Evolutionary conservation across 1,140 invertebrate species (phyloP).

Genomic region (Leucophenga varia): DNA sequence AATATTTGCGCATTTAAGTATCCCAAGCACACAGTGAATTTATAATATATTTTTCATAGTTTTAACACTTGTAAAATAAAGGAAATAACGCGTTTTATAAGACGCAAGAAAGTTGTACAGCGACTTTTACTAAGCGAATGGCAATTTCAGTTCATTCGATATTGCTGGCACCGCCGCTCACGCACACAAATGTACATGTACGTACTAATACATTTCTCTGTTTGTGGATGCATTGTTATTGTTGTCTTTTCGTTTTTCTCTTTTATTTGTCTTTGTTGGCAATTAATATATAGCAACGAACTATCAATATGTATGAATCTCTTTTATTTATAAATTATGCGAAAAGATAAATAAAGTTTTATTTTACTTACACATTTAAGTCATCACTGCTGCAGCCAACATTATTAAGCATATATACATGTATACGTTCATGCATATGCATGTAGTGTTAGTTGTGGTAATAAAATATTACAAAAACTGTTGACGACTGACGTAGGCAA

Average conservation of each 20-base stretch:
- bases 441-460: too few species aligned
- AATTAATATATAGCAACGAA: background rate
- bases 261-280: too few species aligned
- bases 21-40: background rate
- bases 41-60: background rate
- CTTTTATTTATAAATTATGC: too few species aligned
- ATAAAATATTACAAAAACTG: too few species aligned
- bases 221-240: background rate
- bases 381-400: slow-evolving; percentile 31
- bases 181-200: too few species aligned
- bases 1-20: background rate
- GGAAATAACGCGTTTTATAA: background rate
- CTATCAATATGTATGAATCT: slow-evolving; percentile 17
- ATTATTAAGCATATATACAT: slow-evolving; percentile 25
- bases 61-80: background rate
- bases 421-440: background rate
- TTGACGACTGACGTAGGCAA: too few species aligned
- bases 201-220: background rate
- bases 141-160: background rate
- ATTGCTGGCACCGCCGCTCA: too few species aligned
- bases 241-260: too few species aligned
- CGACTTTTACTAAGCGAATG: background rate
- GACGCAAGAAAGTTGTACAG: background rate
- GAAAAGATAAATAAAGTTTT: too few species aligned
- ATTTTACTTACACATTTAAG: too few species aligned